Percentiles rank a stretch among this genome's conserved stretches.
phyloP scores from a whole-genome alignment of 2,113 vertebrate genomes.

The human region GRCh38 chr4:12467501-12468000 shows the following conservation, averaged over 20 bases:
- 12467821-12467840: not conserved
- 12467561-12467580: not conserved
- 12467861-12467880: not conserved
- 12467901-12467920: not conserved
- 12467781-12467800: not conserved
- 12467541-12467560: not conserved
- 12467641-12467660: not conserved
- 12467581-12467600: not conserved
- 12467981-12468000: not conserved
- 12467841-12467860: not conserved
- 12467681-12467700: not conserved
- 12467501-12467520: not conserved
- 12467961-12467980: not conserved
- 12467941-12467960: not conserved
- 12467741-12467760: not conserved
- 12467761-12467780: not conserved
- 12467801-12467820: not conserved
- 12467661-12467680: not conserved
- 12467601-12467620: not conserved
- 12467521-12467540: not conserved
- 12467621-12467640: not conserved
- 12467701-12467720: not conserved
- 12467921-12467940: not conserved
- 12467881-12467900: not conserved
- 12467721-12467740: not conserved